Percentiles rank a stretch among this genome's conserved stretches.
These are phyloP conservation scores for Eumeta japonica DNA, from an alignment of 1,140 invertebrate species.

Conservation along the genomic window DNA sequence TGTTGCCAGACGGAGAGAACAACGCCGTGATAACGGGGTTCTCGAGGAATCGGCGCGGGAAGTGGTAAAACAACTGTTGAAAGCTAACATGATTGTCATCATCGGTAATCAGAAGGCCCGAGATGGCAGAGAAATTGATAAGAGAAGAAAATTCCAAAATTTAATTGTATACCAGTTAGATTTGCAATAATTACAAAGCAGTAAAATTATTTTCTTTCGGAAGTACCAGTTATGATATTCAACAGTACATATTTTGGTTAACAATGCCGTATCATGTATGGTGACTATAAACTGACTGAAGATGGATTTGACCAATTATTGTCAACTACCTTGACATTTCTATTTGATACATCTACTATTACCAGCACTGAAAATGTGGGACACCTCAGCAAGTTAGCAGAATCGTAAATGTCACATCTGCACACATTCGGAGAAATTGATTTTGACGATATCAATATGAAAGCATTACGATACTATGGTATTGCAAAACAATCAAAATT, in stretches of 20 bases:
- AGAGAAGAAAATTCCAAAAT: slow-evolving; percentile 50
- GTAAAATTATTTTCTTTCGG: slow-evolving; percentile 73
- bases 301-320: slow-evolving; percentile 84
- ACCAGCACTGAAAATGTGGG: slow-evolving; percentile 68
- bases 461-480: slow-evolving; percentile 60
- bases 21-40: slow-evolving; percentile 86
- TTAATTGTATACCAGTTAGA: slow-evolving; percentile 55
- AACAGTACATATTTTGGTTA: slow-evolving; percentile 74
- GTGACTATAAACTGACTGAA: slow-evolving; percentile 69
- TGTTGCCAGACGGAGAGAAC: slow-evolving; percentile 50
- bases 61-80: slow-evolving; percentile 74
- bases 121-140: slow-evolving; percentile 59
- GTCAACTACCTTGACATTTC: slow-evolving; percentile 87
- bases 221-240: slow-evolving; percentile 63
- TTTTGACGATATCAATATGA: slow-evolving; percentile 75
- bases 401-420: slow-evolving; percentile 88
- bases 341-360: slow-evolving; percentile 81
- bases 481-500: slow-evolving; percentile 87
- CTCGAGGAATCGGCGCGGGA: slow-evolving; percentile 84
- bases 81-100: slow-evolving; percentile 80
- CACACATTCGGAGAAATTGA: slow-evolving; percentile 74
- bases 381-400: slow-evolving; percentile 59
- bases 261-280: slow-evolving; percentile 90
- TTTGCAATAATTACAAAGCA: slow-evolving; percentile 68
- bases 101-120: slow-evolving; percentile 74